phyloP scores from a whole-genome alignment of 2,113 vertebrate species.

The Hypocryptadius cinnamomeus region DNA sequence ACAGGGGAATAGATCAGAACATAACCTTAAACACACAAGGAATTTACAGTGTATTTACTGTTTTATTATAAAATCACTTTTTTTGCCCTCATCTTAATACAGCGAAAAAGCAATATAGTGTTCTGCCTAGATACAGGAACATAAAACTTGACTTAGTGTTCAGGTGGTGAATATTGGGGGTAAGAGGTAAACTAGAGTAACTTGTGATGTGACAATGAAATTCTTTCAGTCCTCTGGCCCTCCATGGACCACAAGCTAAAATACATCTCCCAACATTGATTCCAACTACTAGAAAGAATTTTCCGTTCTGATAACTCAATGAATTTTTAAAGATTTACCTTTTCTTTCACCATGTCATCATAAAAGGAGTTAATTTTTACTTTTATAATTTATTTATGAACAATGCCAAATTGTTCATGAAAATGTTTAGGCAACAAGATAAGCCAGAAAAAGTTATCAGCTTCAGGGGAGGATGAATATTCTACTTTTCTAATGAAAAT shows the following conservation, averaged over 20 bases:
- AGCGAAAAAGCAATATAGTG: neutral
- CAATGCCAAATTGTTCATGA: neutral
- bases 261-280: neutral
- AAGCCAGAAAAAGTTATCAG: neutral
- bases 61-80: neutral
- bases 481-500: neutral
- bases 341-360: neutral
- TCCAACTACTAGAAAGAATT: neutral
- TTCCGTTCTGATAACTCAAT: neutral
- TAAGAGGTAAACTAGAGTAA: neutral
- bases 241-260: neutral
- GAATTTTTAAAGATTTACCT: neutral
- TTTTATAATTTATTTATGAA: neutral
- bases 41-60: neutral
- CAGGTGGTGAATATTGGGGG: neutral
- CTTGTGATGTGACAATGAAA: neutral
- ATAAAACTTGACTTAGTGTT: neutral
- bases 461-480: neutral
- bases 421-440: neutral
- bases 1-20: neutral
- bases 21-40: neutral
- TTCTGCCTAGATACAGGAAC: neutral
- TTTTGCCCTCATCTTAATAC: neutral
- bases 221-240: neutral
- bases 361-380: neutral